A percentile compares a stretch with the other conserved stretches of the same genome.
Conservation (phyloP, 2,888 invertebrate species). For the Drymonia ruficornis region DNA sequence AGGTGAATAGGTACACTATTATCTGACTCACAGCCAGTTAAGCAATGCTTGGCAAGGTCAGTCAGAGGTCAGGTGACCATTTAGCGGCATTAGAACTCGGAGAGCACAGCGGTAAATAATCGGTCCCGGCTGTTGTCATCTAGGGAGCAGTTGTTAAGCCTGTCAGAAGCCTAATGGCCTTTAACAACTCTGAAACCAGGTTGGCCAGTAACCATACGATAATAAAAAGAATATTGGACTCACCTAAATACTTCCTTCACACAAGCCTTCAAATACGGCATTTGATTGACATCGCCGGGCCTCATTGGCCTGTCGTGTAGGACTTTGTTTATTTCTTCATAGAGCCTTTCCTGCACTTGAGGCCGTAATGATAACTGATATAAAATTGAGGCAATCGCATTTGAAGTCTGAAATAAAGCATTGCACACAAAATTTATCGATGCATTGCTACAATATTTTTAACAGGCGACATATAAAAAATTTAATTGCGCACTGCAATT, state of each 20-base stretch:
- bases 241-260: constrained; percentile 90
- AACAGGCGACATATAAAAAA: neutral
- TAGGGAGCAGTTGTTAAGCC: no score
- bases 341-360: constrained; percentile 86
- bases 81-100: no score
- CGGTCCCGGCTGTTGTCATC: no score
- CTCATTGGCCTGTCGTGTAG: constrained; percentile 74
- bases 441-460: neutral
- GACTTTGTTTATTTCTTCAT: constrained; percentile 84
- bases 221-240: constrained; percentile 2
- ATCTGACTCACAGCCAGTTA: no score
- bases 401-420: constrained; percentile 87
- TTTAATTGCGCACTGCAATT: neutral
- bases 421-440: neutral
- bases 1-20: no score
- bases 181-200: no score
- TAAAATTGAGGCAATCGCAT: constrained; percentile 89
- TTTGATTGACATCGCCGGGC: constrained; percentile 84
- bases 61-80: no score
- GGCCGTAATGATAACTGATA: constrained; percentile 89
- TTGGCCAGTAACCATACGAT: no score
- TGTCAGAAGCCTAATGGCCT: no score
- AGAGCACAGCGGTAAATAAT: no score
- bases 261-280: constrained; percentile 89
- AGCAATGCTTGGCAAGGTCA: no score